Conservation (phyloP, 2,888 invertebrate genomes). For the Epistrophella euchroma region DNA sequence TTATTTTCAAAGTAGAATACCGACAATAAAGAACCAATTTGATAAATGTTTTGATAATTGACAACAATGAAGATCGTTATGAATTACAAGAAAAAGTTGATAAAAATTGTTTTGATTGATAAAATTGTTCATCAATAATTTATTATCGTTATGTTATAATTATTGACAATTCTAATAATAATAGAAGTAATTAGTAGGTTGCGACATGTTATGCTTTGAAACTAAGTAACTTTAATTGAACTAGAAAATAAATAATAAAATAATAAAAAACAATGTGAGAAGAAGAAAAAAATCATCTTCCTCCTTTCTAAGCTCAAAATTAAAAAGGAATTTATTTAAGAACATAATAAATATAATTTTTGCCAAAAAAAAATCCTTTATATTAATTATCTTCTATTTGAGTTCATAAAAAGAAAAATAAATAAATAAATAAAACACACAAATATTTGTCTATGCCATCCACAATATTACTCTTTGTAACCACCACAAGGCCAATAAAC, state of each 20-base stretch:
- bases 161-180: too few species aligned
- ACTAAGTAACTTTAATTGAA: too few species aligned
- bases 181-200: too few species aligned
- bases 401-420: constrained; percentile 11
- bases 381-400: constrained; percentile 13
- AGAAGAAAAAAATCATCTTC: not conserved
- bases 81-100: too few species aligned
- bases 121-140: too few species aligned
- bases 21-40: too few species aligned
- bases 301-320: not conserved
- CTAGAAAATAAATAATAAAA: not conserved
- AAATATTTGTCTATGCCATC: not conserved
- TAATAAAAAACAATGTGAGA: not conserved
- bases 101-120: too few species aligned
- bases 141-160: too few species aligned
- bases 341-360: not conserved
- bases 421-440: not conserved
- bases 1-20: too few species aligned
- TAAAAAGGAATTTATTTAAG: not conserved
- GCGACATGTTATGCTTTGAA: too few species aligned
- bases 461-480: constrained; percentile 1
- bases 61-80: too few species aligned
- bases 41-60: too few species aligned
- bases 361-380: not conserved
- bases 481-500: constrained; percentile 58